These are phyloP conservation scores for Orientallactaga bullata DNA, from an alignment of 2,113 vertebrate genomes.

Conservation along the genomic window DNA sequence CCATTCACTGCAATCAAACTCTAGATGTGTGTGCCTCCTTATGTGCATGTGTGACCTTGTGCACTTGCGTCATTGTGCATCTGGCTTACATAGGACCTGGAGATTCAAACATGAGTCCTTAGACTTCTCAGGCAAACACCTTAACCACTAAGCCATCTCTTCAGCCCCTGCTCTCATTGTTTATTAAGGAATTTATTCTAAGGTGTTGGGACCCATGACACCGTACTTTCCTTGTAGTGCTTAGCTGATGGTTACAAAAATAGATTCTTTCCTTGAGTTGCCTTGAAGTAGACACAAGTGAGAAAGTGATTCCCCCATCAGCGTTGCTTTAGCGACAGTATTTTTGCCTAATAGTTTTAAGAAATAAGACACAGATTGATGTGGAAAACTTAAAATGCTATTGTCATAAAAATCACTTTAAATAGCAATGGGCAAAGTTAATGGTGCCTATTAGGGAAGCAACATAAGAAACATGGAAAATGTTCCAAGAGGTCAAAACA, in stretches of 20 bases:
- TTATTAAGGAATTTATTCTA: constrained; percentile 54
- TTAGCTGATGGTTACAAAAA: constrained; percentile 28
- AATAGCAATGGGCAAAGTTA: neutral
- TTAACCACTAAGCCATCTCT: too few species aligned
- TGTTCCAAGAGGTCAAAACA: neutral
- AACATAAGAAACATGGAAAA: constrained; percentile 6
- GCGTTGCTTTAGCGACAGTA: neutral
- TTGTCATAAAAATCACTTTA: constrained; percentile 61
- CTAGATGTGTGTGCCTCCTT: too few species aligned
- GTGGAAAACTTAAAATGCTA: neutral
- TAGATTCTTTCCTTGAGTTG: neutral
- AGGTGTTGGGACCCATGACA: constrained; percentile 39
- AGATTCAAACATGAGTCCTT: too few species aligned
- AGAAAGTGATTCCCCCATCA: neutral
- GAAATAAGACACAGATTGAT: constrained; percentile 65
- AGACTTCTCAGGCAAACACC: too few species aligned
- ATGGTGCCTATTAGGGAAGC: constrained; percentile 56
- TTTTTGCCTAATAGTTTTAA: constrained; percentile 22
- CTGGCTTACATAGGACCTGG: too few species aligned
- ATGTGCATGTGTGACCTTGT: too few species aligned
- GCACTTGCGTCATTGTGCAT: too few species aligned
- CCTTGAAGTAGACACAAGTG: neutral
- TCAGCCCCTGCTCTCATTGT: constrained; percentile 61
- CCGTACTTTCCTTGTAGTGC: constrained; percentile 51
- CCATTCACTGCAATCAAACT: too few species aligned